Base-by-base conservation (phyloP, 2,888 invertebrate species). In the Anorthoa munda region DNA sequence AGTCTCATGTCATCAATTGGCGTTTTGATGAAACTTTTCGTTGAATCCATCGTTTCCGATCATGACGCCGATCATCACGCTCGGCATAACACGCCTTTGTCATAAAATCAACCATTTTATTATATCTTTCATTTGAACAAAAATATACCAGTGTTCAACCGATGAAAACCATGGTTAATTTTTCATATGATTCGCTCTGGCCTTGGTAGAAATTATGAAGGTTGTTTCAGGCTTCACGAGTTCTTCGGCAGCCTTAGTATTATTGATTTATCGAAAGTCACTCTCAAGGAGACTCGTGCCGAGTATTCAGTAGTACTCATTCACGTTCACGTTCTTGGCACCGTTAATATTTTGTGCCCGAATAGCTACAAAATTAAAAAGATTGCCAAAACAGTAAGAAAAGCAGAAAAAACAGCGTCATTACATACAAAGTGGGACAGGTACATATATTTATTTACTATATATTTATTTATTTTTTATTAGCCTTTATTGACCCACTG, bases 241-340 rank as follows among this genome's bases (percentile, higher is more conserved):
- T 45, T 71, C 53, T 72, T 77, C 15, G 26, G 53, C 68, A 60
- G 67, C 48, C 58, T 26, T 31, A 51, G 18, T 31, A 53, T 53
- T 85, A 85, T 85, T 72, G 85, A 85, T 85, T 70, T 55, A 18
- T 70, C 46, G 65, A 85, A 72, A 69, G 64, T 66, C 69, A 45
- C 39, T 31, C 9, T 12, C 53, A 70, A 64, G 63, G 68, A 68
- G 50, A 23, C 55, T 39, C 13, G 55, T n/a, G 26, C 17, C 23
- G 46, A 45, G n/a, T 66, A 66, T 64, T 55, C 66, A n/a, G n/a
- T n/a, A n/a, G n/a, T 56, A 11, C n/a, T 26, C n/a, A 59, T 31
- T 60, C n/a, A n/a, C 23, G 17, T 61, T 60, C 18, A n/a, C 23
- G 17, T 61, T 31, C 18, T 31, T 18, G 9, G 4, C 18, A 17